Evolutionary conservation across 2,797 vertebrate species (phyloP), one percentile per base, ranked within the genome.

Genomic region (Rhabdomys pumilio): DNA sequence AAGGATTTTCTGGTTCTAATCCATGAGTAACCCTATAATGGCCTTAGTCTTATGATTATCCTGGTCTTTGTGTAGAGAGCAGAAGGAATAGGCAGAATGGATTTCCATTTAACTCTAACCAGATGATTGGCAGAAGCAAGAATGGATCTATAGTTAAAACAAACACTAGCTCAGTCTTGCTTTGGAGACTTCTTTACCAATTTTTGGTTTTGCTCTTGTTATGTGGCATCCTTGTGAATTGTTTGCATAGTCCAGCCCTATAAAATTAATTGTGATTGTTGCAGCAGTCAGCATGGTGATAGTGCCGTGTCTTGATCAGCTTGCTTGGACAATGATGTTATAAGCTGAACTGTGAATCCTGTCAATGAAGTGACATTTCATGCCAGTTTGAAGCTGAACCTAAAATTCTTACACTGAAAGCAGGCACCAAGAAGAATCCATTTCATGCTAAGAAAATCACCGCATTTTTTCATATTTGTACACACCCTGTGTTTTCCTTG

Each of bases 101-200:
- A 90, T 94, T 96, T 94, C 55, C 61, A 86, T 44, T 95, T 96
- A 86, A 50, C 44, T 93, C 59, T 85, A 47, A n/a, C 63, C 59
- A 81, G 72, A 81, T 80, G 65, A 93, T 17, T 85, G 12, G 61
- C n/a, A 86, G 65, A 53, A 90, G 22, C 65, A 88, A 12, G 6
- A 84, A 26, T 15, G 24, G 59, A 84, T 90, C 80, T 59, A 93
- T 90, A 92, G 53, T 84, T 59, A 93, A 93, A 92, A 55, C 24
- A 96, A 95, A 96, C 17, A 90, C 44, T 24, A 90, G 41, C 15
- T 86, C 57, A 19, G 0, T 76, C 72, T 83, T 87, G 10, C 44
- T 84, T 63, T 57, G 65, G 19, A 95, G 63, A 80, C 5, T 75
- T 79, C 63, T 31, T 95, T 41, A 82, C 53, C 8, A 65, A 65